These are phyloP conservation scores for Urocitellus parryii DNA, from an alignment of 2,113 vertebrate species.

Conservation along the genomic window DNA sequence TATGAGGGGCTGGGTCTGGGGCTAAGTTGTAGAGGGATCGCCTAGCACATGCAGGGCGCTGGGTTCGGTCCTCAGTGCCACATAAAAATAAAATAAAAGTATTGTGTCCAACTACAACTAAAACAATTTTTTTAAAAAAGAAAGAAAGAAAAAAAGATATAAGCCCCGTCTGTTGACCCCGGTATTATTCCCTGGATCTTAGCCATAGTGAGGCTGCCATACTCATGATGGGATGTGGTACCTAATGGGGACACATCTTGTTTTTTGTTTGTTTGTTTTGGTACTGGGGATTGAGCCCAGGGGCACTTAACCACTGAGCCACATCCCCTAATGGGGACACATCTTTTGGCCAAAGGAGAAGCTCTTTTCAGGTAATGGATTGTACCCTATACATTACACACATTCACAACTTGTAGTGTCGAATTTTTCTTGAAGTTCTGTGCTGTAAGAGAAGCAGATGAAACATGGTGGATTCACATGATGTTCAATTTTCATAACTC, in stretches of 20 bases:
- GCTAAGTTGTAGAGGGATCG: too few species aligned
- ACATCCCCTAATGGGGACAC: too few species aligned
- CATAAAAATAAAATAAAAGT: too few species aligned
- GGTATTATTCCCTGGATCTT: neutral
- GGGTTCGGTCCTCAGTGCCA: too few species aligned
- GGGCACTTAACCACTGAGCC: too few species aligned
- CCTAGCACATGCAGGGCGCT: too few species aligned
- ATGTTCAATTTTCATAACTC: neutral
- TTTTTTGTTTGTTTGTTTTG: too few species aligned
- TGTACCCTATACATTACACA: neutral
- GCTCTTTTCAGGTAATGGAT: neutral
- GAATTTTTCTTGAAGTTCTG: neutral
- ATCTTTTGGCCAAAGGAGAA: neutral
- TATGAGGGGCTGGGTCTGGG: too few species aligned
- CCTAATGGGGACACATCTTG: neutral
- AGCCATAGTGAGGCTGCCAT: neutral
- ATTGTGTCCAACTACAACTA: too few species aligned
- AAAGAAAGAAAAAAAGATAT: neutral
- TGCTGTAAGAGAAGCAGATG: neutral
- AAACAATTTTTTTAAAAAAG: too few species aligned
- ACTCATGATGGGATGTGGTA: neutral
- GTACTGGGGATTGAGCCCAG: too few species aligned
- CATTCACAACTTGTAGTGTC: neutral
- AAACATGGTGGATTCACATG: neutral
- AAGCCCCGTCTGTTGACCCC: neutral